A percentile compares a stretch with the other conserved stretches of the same genome.
phyloP scores from a whole-genome alignment of 1,140 invertebrate species.

The Pseudachorutes palmiensis region DNA sequence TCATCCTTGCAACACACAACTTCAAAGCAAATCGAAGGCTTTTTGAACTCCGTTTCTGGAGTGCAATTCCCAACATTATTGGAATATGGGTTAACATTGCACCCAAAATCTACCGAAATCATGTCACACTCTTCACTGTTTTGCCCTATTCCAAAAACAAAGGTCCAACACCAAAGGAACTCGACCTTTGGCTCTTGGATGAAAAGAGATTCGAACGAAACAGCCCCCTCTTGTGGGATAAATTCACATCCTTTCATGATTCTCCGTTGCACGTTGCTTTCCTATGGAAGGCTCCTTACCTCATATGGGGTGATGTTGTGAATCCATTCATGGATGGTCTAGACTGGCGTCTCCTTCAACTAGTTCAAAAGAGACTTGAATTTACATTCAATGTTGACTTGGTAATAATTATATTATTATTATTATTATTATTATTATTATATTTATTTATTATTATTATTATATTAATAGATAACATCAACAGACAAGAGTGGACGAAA shows the following conservation, averaged over 20 bases:
- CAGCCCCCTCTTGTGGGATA: slow-evolving; percentile 1
- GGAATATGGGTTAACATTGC: background rate
- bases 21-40: background rate
- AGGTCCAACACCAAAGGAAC: background rate
- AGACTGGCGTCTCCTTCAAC: slow-evolving; percentile 13
- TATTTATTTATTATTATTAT: too few species aligned
- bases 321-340: slow-evolving; percentile 18
- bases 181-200: slow-evolving; percentile 4
- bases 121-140: slow-evolving; percentile 1
- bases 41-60: background rate
- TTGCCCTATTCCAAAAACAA: background rate
- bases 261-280: background rate
- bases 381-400: slow-evolving; percentile 13
- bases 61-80: slow-evolving; percentile 1
- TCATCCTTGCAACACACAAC: background rate
- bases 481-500: background rate
- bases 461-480: background rate
- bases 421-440: too few species aligned
- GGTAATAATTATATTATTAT: too few species aligned
- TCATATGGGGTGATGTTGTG: slow-evolving; percentile 9
- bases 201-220: background rate
- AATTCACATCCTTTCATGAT: slow-evolving; percentile 11
- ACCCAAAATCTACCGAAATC: background rate
- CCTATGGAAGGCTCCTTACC: slow-evolving; percentile 17
- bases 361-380: slow-evolving; percentile 1